Conservation (phyloP, 2,113 vertebrate genomes). For the Puma concolor region DNA sequence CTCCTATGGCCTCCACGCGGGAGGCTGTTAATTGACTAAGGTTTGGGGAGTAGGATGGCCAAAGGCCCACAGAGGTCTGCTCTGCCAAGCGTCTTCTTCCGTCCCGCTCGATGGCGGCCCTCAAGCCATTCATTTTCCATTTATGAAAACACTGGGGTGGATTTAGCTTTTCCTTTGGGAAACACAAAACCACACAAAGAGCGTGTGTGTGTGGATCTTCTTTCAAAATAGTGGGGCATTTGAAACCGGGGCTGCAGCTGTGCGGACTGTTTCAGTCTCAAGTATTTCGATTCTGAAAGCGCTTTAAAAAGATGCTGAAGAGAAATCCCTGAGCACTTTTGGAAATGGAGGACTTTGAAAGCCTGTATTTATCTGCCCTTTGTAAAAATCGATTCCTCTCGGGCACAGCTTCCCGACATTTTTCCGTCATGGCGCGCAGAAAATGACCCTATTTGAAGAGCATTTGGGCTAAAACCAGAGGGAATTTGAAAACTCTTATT, state of each 20-base stretch:
- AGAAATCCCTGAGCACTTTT: background rate
- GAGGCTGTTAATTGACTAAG: background rate
- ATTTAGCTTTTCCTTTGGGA: slow-evolving; percentile 61
- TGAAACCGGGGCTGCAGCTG: slow-evolving; percentile 34
- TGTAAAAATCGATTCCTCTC: slow-evolving; percentile 39
- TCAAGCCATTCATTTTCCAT: slow-evolving; percentile 46
- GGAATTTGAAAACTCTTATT: slow-evolving; percentile 17
- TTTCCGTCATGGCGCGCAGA: background rate
- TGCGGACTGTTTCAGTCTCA: background rate
- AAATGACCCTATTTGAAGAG: slow-evolving; percentile 52
- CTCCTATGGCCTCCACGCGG: background rate
- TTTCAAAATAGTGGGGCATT: slow-evolving; percentile 26
- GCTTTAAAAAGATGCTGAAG: slow-evolving; percentile 38
- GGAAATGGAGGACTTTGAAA: slow-evolving; percentile 66
- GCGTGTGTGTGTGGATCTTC: slow-evolving; percentile 23
- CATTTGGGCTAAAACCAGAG: background rate
- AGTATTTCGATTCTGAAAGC: slow-evolving; percentile 40
- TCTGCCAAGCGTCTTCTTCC: background rate
- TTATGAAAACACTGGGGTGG: slow-evolving; percentile 56
- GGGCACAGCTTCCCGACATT: background rate
- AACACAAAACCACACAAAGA: slow-evolving; percentile 66
- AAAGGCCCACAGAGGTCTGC: background rate
- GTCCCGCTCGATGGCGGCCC: background rate
- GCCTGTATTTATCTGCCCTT: slow-evolving; percentile 58
- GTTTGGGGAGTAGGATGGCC: background rate